Evolutionary conservation across 1,140 invertebrate species (phyloP), one percentile per base, ranked within the genome.

Genomic region (Uloborus diversus): DNA sequence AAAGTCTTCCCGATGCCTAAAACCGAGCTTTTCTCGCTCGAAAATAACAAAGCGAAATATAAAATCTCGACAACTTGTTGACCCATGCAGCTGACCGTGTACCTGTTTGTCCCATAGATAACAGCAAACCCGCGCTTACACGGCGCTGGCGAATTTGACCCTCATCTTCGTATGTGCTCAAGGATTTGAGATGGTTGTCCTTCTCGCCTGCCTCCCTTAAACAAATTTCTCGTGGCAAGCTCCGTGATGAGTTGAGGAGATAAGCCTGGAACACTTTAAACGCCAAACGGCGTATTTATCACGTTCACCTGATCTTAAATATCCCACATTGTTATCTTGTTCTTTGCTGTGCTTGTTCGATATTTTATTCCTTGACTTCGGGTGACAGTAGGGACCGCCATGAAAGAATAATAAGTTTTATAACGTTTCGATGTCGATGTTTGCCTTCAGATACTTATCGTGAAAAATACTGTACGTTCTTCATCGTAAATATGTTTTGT

Each of bases 271-370:
- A 75, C 56, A 49, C 27, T 35, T 62, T 75, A 62, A 75, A 73
- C 69, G 69, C 56, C 56, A 73, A 61, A 73, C 32, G 33, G 2
- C 27, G 42, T 32, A 75, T 75, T 75, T 75, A 75, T 75, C 71
- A 75, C 71, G 47, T 75, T 51, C 28, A 14, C 23, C 1, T n/a
- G 37, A 64, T 64, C 71, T 62, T 75, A 75, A 75, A 64, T 75
- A 62, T 75, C 53, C 42, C 27, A 1, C 9, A 42, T 13, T 42
- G 37, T 42, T 42, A 13, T 17, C 1, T 2, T 42, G 37, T 42
- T 42, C 17, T 42, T 42, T 42, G 37, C 17, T 42, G 1, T 42
- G 9, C 17, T 42, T 42, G 17, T 42, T 42, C 2, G 9, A 42
- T 42, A 13, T 9, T 42, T 42, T 42, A 9, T 9, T 9, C 17